phyloP scores from a whole-genome alignment of 2,797 vertebrate genomes.

The Hoplostethus atlanticus region DNA sequence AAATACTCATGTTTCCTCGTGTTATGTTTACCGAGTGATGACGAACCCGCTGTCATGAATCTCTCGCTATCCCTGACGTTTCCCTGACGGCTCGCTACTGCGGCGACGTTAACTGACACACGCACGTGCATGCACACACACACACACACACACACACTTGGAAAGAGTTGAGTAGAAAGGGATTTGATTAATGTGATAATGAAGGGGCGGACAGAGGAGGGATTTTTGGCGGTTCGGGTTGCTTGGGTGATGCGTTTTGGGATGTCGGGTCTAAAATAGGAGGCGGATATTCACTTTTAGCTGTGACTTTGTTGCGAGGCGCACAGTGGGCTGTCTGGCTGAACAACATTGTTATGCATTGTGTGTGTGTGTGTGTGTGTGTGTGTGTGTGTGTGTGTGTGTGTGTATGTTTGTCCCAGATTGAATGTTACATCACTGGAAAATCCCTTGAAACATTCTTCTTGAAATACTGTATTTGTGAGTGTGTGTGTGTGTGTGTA shows the following conservation, averaged over 20 bases:
- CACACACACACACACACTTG: neutral
- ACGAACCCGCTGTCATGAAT: too few species aligned
- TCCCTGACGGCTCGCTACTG: too few species aligned
- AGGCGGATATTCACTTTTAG: constrained; percentile 13
- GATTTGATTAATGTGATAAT: too few species aligned
- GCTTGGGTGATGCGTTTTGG: constrained; percentile 1
- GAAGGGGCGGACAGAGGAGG: too few species aligned
- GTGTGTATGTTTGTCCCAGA: constrained; percentile 14
- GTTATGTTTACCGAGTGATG: too few species aligned
- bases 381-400: constrained; percentile 6
- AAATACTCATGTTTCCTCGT: too few species aligned
- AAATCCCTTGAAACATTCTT: constrained; percentile 5
- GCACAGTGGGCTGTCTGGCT: neutral
- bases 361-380: constrained; percentile 13
- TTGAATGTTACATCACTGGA: neutral
- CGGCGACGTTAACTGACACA: too few species aligned
- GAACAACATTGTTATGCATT: constrained; percentile 8
- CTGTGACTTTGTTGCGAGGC: constrained; percentile 15
- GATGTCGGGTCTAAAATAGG: neutral
- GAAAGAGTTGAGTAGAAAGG: neutral
- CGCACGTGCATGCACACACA: neutral
- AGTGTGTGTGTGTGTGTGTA: too few species aligned
- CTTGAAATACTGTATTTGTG: too few species aligned
- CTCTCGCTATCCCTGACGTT: too few species aligned
- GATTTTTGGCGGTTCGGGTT: neutral